Percentiles rank a stretch among this genome's conserved stretches.
phyloP scores from a whole-genome alignment of 2,888 invertebrate genomes.

The Harpagoxenus sublaevis region DNA sequence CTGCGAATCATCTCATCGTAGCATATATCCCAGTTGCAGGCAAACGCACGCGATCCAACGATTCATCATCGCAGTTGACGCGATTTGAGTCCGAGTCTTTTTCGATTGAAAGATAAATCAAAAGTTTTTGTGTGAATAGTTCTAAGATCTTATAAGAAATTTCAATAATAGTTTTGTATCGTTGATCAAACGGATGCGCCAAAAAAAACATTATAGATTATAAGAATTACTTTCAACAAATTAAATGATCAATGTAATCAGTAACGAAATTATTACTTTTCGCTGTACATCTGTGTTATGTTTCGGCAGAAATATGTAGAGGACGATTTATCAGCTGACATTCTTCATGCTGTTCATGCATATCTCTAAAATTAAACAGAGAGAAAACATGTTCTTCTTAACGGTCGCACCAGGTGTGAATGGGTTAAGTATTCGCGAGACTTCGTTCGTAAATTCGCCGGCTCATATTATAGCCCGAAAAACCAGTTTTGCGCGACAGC shows the following conservation, averaged over 20 bases:
- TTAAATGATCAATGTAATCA: neutral
- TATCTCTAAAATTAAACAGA: neutral
- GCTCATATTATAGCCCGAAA: conserved; percentile 31
- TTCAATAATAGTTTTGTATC: neutral
- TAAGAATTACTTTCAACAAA: neutral
- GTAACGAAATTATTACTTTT: neutral
- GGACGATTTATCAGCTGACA: neutral
- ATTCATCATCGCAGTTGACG: conserved; percentile 24
- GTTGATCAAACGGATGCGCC: neutral
- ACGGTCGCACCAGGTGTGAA: neutral
- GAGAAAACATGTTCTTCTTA: neutral
- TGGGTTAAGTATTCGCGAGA: conserved; percentile 15
- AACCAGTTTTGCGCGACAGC: conserved; percentile 43
- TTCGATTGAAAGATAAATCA: neutral
- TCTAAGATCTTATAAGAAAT: neutral
- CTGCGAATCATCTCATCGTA: conserved; percentile 6
- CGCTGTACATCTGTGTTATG: neutral
- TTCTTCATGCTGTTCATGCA: neutral
- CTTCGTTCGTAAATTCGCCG: conserved; percentile 26
- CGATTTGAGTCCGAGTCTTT: neutral
- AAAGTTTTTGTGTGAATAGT: conserved; percentile 3
- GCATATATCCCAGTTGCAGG: neutral
- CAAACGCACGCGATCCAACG: conserved; percentile 16
- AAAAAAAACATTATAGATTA: neutral
- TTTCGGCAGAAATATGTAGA: too few relatives aligned